Base-by-base conservation (phyloP, 2,888 invertebrate genomes). In the Spisula subtruncata region DNA sequence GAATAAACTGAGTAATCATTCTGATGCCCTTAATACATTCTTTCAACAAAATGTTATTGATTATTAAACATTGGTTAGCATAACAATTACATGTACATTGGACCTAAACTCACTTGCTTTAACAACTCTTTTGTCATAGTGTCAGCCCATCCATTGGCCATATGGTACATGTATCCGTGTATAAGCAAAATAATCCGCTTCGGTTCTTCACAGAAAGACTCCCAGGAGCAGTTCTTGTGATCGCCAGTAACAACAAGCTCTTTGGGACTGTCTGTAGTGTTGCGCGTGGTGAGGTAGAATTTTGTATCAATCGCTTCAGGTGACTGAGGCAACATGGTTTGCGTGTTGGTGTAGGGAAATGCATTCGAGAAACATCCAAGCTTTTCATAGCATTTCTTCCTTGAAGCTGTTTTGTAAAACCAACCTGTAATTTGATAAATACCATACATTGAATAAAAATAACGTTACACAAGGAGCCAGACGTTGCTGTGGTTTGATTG, bases 281-380 rank as follows among this genome's bases (percentile, higher is more conserved):
- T 89, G 12, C 89, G 85, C 14, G 97, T 97, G 96, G 98, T 98
- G 90, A 98, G 97, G 81, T 98, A 97, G 97, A 98, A 99, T 97
- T 98, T 98, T 0, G 99, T 99, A 94, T 98, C 98, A 92, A 99
- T 94, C 46, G 92, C 91, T 18, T 95, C 93, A 5, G 96, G 96
- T 6, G 94, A 91, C 5, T 86, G 81, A 16, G 96, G 96, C 6
- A 95, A 91, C 25, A 93, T 86, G 0, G 88, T 81, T 20, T 84
- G 79, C 20, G 94, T 92, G 86, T 94, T 95, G 75, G 51, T 12
- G 14, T 51, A 51, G 1, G 51, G 51, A 14, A 16, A 51, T 16
- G 12, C 51, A 16, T 92, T 94, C 82, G 93, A 91, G 88, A 95
- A 96, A 89, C 95, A 95, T 12, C 96, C 96, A 4, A 96, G 91